A percentile compares a stretch with the other conserved stretches of the same genome.
Evolutionary conservation across 2,113 vertebrate genomes (phyloP).

Genomic region (Pelecanus crispus): DNA sequence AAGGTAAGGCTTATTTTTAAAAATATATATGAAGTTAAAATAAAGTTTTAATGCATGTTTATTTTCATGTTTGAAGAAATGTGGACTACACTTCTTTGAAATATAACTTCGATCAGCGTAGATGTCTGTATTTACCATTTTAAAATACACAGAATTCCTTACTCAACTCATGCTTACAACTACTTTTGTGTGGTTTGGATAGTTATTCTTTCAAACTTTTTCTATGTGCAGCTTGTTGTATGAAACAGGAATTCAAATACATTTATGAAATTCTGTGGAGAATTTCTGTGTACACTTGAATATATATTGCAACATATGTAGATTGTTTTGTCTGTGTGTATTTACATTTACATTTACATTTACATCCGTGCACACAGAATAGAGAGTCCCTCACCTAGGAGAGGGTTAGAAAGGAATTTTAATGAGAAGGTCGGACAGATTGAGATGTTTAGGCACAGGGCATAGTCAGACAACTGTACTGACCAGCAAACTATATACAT

Average conservation of each 20-base stretch:
- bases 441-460: not conserved
- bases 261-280: not conserved
- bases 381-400: not conserved
- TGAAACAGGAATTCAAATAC: not conserved
- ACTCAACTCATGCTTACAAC: not conserved
- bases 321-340: not conserved
- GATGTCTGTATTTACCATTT: not conserved
- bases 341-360: not conserved
- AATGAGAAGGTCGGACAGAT: not conserved
- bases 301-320: not conserved
- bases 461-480: not conserved
- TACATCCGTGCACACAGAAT: not conserved
- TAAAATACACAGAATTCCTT: not conserved
- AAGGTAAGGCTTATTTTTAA: conserved; percentile 62
- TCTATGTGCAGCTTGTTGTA: not conserved
- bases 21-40: not conserved
- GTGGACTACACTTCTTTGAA: not conserved
- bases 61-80: not conserved
- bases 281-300: not conserved
- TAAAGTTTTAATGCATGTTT: not conserved
- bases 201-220: not conserved
- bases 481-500: not conserved
- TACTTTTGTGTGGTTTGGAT: not conserved
- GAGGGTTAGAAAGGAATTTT: not conserved
- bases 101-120: not conserved